Conservation (phyloP, 2,888 invertebrate genomes). For the Lasioglossum pauxillum region DNA sequence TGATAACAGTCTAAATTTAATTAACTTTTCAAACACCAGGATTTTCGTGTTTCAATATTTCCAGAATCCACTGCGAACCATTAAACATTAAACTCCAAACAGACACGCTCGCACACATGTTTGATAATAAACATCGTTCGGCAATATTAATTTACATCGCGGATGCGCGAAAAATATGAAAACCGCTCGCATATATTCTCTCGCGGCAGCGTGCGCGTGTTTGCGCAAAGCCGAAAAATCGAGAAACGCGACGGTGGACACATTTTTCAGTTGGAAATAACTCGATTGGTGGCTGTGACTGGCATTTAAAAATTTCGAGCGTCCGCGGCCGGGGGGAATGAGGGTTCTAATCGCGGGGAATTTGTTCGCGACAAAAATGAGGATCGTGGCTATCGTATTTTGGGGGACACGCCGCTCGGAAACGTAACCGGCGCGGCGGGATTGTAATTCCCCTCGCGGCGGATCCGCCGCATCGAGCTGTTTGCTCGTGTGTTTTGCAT, state of each 20-base stretch:
- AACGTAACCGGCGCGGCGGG: constrained; percentile 23
- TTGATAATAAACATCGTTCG: not conserved
- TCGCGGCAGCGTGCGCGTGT: not conserved
- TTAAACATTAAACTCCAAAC: not conserved
- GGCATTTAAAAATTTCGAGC: not conserved
- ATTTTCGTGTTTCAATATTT: not conserved
- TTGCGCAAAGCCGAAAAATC: not conserved
- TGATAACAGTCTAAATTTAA: not conserved
- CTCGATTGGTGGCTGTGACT: not conserved
- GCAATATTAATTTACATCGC: not conserved
- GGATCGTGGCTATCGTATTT: not conserved
- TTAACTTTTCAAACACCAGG: not conserved
- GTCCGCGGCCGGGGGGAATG: not conserved
- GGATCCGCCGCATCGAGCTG: constrained; percentile 55
- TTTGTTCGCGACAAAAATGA: constrained; percentile 23
- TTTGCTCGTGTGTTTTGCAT: constrained; percentile 68
- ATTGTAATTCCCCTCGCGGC: constrained; percentile 37
- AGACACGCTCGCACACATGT: not conserved
- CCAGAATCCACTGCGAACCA: not conserved
- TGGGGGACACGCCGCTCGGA: constrained; percentile 22
- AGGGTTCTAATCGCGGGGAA: not conserved
- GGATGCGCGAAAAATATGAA: not conserved
- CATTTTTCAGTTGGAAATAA: not conserved
- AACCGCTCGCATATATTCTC: not conserved
- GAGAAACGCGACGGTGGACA: not conserved